Evolutionary conservation across 2,888 invertebrate species (phyloP).

Genomic region (Branchellion lobata): DNA sequence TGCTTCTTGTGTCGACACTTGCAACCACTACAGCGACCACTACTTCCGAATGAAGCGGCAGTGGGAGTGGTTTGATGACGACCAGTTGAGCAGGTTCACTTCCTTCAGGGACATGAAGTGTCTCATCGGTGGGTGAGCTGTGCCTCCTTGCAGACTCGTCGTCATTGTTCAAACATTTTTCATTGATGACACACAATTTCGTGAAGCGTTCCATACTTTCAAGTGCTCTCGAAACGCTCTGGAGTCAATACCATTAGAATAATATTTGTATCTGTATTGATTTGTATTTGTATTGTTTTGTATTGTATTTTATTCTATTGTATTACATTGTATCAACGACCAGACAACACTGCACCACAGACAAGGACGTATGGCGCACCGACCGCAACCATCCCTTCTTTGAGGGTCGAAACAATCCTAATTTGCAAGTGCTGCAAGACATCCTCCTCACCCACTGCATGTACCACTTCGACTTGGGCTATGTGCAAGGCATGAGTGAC

Average conservation of each 20-base stretch:
- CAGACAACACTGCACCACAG: constrained; percentile 64
- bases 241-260: no score
- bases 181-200: no score
- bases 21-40: constrained; percentile 67
- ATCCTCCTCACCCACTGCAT: constrained; percentile 97
- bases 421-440: constrained; percentile 79
- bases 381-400: constrained; percentile 87
- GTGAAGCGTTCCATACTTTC: no score
- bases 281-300: no score
- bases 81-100: constrained; percentile 83
- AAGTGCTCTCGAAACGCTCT: no score
- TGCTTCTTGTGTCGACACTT: not conserved
- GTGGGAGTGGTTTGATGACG: constrained; percentile 84
- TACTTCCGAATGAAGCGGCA: constrained; percentile 94
- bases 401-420: constrained; percentile 88
- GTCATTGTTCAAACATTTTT: no score
- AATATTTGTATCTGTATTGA: no score
- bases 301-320: no score
- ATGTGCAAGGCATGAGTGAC: constrained; percentile 92
- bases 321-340: no score
- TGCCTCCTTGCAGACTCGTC: no score
- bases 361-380: constrained; percentile 94
- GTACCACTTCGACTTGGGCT: constrained; percentile 95
- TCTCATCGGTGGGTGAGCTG: constrained; percentile 70
- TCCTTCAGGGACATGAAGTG: constrained; percentile 86